These are phyloP conservation scores for Scartelaos histophorus DNA, from an alignment of 2,113 vertebrate genomes.

Conservation along the genomic window DNA sequence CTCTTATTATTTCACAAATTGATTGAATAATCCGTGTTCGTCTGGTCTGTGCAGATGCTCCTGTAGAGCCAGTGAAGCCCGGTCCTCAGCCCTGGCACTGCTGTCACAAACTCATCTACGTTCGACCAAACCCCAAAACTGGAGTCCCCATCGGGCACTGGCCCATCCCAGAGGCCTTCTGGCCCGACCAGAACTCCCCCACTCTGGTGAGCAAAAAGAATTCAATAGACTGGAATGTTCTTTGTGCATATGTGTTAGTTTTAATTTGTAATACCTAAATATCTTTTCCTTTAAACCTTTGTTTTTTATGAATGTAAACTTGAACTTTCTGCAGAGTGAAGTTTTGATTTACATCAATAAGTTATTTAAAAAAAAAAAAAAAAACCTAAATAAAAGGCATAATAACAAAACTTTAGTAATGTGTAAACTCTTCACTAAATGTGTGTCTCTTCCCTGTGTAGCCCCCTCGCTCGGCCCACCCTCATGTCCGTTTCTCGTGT, in stretches of 20 bases:
- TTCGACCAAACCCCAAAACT: conserved; percentile 95
- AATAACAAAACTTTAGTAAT: too few species aligned
- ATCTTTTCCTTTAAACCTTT: too few species aligned
- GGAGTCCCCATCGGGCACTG: conserved; percentile 96
- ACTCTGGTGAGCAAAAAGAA: conserved; percentile 79
- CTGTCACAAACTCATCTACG: conserved; percentile 96
- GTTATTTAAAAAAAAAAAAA: too few species aligned
- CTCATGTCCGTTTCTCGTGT: conserved; percentile 93
- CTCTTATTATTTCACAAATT: too few species aligned
- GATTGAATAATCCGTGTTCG: neutral
- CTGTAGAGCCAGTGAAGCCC: conserved; percentile 83
- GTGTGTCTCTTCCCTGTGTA: conserved; percentile 40
- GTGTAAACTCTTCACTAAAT: neutral
- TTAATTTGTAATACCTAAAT: too few species aligned
- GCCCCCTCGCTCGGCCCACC: conserved; percentile 95
- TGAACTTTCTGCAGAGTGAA: too few species aligned
- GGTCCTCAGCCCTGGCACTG: conserved; percentile 91
- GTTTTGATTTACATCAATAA: too few species aligned
- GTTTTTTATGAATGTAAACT: too few species aligned
- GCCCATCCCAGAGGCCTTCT: conserved; percentile 96
- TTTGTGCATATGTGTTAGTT: too few species aligned
- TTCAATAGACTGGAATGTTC: too few species aligned
- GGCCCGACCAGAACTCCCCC: conserved; percentile 98
- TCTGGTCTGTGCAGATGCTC: conserved; percentile 39
- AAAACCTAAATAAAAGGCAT: too few species aligned